phyloP scores from a whole-genome alignment of 2,113 vertebrate genomes.

The Psilopogon haemacephalus region DNA sequence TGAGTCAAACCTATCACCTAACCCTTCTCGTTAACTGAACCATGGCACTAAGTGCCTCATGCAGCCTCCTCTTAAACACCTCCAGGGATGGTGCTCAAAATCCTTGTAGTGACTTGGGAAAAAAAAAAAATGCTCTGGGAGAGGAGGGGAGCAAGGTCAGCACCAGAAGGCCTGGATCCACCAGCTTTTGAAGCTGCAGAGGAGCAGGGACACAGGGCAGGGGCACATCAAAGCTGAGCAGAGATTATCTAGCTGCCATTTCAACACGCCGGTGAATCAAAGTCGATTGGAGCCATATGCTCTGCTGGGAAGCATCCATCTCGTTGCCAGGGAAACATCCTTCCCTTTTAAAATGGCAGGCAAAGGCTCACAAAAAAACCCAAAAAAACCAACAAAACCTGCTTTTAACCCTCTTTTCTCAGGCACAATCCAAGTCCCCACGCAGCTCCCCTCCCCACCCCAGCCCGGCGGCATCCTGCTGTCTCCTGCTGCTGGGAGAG shows the following conservation, averaged over 20 bases:
- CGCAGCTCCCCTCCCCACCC: not conserved
- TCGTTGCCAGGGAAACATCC: constrained; percentile 65
- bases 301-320: constrained; percentile 64
- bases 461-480: accelerated
- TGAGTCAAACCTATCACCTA: no score
- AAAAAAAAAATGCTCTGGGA: no score
- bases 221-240: not conserved
- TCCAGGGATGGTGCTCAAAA: no score
- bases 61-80: no score
- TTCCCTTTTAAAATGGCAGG: constrained; percentile 59
- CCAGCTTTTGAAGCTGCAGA: not conserved
- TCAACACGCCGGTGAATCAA: constrained; percentile 48
- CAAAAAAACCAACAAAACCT: no score
- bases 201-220: not conserved
- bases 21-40: no score
- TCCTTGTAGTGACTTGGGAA: no score
- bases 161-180: accelerated
- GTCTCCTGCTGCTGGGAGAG: not conserved
- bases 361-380: constrained; percentile 42
- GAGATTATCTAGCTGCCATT: constrained; percentile 58
- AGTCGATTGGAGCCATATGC: constrained; percentile 54
- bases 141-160: not conserved
- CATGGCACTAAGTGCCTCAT: no score
- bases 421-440: not conserved
- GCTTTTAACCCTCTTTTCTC: constrained; percentile 43